Base-by-base conservation (phyloP, 2,888 invertebrate species). In the Dicycla oo region DNA sequence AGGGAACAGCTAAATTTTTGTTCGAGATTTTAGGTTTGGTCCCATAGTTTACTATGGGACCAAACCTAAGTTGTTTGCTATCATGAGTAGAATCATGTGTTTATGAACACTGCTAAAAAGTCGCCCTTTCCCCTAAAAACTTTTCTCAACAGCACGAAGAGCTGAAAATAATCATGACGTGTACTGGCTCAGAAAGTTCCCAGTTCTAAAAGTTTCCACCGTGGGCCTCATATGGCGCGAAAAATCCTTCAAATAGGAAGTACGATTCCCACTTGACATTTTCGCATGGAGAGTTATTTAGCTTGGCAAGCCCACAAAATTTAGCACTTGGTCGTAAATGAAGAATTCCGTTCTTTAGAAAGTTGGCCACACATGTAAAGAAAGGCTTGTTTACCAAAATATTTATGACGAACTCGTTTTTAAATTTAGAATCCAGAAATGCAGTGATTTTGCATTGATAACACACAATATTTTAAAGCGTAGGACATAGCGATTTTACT, bases 301-400 rank as follows among this genome's bases (percentile, higher is more conserved):
- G 61, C 51, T 26, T 61, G 23, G 34, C 67, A 75, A 58, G 23
- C 13, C 18, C 45, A 18, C 43, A 54, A 58, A 11, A 51, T 78
- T 83, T 85, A 85, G 76, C 87, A 87, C 81, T 69, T 81, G 72
- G 40, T 69, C 71, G 83, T 68, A 70, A 87, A 84, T 75, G 65
- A 58, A 58, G 49, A 71, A 77, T 81, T 78, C 87, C 86, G 82
- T 79, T 82, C 75, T 82, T 82, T 87, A 87, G 87, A 87, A 87
- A 87, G 87, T 84, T 57, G 64, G 60, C 65, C 69, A 76, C 57
- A 67, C 49, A 58, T 49, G 45, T 43, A 30, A 58, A 43, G 74
- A 58, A 53, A 54, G 26, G 49, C 62, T 49, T 82, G 75, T 80
- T 82, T 80, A 69, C 69, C 34, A 72, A 71, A 78, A 67, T 78